Evolutionary conservation across 2,888 invertebrate species (phyloP).

Genomic region (Busseola fusca): DNA sequence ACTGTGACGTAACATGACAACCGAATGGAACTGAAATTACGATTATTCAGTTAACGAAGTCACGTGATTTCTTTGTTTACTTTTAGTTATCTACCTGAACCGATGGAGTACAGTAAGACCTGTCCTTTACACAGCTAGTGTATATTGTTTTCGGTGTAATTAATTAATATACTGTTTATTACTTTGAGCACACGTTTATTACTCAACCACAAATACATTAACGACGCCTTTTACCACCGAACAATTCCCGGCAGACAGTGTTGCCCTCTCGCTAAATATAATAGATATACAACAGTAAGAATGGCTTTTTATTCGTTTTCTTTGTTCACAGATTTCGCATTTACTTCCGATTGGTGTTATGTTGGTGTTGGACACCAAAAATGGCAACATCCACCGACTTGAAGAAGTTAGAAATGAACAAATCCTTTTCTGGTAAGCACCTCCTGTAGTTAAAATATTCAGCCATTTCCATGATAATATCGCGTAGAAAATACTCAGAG

Average conservation of each 20-base stretch:
- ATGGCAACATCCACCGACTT: constrained; percentile 76
- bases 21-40: no score
- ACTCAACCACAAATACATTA: background rate
- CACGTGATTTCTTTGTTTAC: no score
- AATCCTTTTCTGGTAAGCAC: constrained; percentile 82
- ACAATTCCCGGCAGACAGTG: background rate
- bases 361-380: constrained; percentile 86
- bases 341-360: constrained; percentile 91
- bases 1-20: no score
- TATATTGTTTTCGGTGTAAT: no score
- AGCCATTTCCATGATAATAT: constrained; percentile 22
- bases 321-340: constrained; percentile 89
- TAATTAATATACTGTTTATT: background rate
- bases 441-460: constrained; percentile 19
- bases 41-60: no score
- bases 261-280: background rate
- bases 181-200: background rate
- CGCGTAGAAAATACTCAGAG: constrained; percentile 29
- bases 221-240: background rate
- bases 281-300: background rate
- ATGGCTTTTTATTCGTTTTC: background rate
- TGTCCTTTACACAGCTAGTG: background rate
- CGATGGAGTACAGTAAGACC: no score
- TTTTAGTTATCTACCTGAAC: no score
- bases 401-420: constrained; percentile 83